A percentile compares a stretch with the other conserved stretches of the same genome.
Evolutionary conservation across 2,113 vertebrate genomes (phyloP).

Genomic region (Apteryx mantelli): DNA sequence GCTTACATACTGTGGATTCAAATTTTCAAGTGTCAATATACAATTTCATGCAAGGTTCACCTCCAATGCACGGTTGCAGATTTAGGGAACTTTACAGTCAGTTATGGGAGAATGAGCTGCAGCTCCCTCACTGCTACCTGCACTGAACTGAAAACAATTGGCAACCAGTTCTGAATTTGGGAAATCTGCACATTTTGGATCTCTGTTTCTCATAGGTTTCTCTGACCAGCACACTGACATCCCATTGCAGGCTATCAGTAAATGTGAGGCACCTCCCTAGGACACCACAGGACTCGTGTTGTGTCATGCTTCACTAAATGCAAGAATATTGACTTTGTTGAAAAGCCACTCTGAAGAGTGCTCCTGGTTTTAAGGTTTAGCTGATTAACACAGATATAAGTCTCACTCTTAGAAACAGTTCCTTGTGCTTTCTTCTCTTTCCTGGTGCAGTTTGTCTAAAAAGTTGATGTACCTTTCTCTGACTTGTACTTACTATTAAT

Average conservation of each 20-base stretch:
- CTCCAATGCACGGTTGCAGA: not conserved
- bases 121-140: not conserved
- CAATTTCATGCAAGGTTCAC: not conserved
- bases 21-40: not conserved
- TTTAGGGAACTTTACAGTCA: not conserved
- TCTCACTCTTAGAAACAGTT: not conserved
- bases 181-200: not conserved
- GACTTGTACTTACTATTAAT: not conserved
- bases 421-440: not conserved
- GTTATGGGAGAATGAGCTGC: not conserved
- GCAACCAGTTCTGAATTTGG: not conserved
- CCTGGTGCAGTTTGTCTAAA: not conserved
- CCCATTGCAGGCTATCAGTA: not conserved
- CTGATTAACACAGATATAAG: not conserved
- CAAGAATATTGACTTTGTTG: not conserved
- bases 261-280: not conserved
- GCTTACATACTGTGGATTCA: not conserved
- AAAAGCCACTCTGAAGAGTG: not conserved
- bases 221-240: not conserved
- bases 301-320: not conserved
- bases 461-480: not conserved
- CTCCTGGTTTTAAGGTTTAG: not conserved
- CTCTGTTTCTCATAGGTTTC: not conserved
- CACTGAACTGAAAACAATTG: not conserved
- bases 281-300: not conserved